Conservation (phyloP, 2,888 invertebrate species). For the Camponotus fellah region DNA sequence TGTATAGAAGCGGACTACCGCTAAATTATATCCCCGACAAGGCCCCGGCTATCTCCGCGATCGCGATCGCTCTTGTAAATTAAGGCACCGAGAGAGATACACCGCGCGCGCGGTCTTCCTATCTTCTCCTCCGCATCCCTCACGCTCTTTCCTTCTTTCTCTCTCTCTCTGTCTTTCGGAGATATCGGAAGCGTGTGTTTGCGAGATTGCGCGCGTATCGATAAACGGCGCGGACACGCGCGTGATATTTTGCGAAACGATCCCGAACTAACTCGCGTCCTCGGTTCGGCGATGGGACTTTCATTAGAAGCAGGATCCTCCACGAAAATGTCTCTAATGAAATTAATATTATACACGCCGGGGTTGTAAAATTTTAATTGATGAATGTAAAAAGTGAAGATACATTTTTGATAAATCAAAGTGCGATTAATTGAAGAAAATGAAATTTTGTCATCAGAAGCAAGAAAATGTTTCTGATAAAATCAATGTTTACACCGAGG, state of each 20-base stretch:
- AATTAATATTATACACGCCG: background rate
- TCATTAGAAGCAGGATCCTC: background rate
- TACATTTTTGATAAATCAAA: background rate
- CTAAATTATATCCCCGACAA: conserved; percentile 85
- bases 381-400: no score
- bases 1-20: conserved; percentile 83
- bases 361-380: background rate
- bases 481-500: no score
- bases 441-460: no score
- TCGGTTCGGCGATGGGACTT: background rate
- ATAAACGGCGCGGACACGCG: conserved; percentile 18
- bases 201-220: conserved; percentile 24
- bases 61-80: conserved; percentile 80
- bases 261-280: background rate
- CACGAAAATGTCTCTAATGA: background rate
- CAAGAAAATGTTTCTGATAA: no score
- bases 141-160: background rate
- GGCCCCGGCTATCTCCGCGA: conserved; percentile 75
- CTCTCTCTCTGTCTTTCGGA: background rate
- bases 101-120: conserved; percentile 36
- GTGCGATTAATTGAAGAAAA: background rate
- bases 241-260: background rate
- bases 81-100: conserved; percentile 70
- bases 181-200: conserved; percentile 51
- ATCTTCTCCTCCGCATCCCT: conserved; percentile 50